Percentiles rank a stretch among this genome's conserved stretches.
Conservation (phyloP, 2,113 vertebrate genomes). For the Formicarius rufipectus region DNA sequence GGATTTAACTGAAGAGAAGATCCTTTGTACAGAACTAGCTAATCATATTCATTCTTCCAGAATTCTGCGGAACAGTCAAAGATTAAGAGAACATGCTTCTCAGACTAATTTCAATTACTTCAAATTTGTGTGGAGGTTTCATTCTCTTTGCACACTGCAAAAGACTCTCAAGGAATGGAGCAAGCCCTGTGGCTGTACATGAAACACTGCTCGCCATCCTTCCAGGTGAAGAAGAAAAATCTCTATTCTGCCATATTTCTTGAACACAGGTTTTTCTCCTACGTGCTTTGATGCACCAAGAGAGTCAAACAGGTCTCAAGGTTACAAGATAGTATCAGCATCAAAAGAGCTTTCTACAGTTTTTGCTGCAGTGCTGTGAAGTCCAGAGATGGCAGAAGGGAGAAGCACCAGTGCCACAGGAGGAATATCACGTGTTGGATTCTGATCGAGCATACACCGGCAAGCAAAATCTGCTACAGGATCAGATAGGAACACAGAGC, state of each 20-base stretch:
- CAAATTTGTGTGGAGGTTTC: background rate
- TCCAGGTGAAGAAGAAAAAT: background rate
- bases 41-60: background rate
- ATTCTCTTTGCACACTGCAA: background rate
- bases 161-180: background rate
- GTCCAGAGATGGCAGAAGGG: background rate
- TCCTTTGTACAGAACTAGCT: background rate
- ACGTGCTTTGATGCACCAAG: background rate
- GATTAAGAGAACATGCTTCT: background rate
- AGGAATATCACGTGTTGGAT: background rate
- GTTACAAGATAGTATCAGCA: background rate
- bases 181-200: background rate
- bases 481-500: background rate
- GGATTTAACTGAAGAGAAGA: background rate
- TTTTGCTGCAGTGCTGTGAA: background rate
- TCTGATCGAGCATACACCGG: background rate
- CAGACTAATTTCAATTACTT: background rate
- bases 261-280: background rate
- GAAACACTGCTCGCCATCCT: background rate
- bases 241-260: background rate
- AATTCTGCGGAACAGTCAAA: background rate
- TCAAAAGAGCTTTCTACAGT: background rate
- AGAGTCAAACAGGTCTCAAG: background rate
- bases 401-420: fast-evolving
- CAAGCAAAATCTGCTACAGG: background rate